Conservation (phyloP, 2,797 vertebrate species). For the Odontamblyopus lacepedii region DNA sequence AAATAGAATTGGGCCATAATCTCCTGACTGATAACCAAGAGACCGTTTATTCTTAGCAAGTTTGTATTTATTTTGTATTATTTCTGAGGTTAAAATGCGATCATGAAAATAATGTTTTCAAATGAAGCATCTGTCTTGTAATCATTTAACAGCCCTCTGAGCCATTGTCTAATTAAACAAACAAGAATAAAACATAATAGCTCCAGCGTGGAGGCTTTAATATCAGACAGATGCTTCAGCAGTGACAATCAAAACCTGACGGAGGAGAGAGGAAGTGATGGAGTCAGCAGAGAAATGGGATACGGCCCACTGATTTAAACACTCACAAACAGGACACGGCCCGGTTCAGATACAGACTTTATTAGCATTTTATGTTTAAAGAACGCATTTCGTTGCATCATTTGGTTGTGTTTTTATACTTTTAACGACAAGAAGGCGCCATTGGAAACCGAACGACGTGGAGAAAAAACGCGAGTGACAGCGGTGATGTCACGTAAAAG, state of each 20-base stretch:
- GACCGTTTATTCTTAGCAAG: too few species aligned
- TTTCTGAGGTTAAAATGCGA: too few species aligned
- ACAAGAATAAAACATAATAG: too few species aligned
- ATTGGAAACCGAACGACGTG: background rate
- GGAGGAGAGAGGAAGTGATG: too few species aligned
- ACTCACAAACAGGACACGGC: background rate
- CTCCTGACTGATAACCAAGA: too few species aligned
- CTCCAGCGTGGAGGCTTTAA: background rate
- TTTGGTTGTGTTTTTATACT: background rate
- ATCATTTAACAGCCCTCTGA: too few species aligned
- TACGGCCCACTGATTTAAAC: background rate
- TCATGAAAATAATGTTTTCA: too few species aligned
- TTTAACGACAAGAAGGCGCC: background rate
- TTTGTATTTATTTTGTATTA: too few species aligned
- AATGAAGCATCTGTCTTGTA: too few species aligned
- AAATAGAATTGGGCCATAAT: too few species aligned
- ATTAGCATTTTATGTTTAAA: too few species aligned
- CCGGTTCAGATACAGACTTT: background rate
- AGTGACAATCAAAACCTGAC: background rate
- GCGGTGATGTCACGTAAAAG: background rate
- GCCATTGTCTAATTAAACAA: too few species aligned
- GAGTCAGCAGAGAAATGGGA: slow-evolving; percentile 1
- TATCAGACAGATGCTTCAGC: background rate
- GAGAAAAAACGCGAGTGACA: background rate
- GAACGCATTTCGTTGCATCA: background rate